Evolutionary conservation across 2,113 vertebrate genomes (phyloP), one percentile per base, ranked within the genome.

Genomic region (Entelurus aequoreus): DNA sequence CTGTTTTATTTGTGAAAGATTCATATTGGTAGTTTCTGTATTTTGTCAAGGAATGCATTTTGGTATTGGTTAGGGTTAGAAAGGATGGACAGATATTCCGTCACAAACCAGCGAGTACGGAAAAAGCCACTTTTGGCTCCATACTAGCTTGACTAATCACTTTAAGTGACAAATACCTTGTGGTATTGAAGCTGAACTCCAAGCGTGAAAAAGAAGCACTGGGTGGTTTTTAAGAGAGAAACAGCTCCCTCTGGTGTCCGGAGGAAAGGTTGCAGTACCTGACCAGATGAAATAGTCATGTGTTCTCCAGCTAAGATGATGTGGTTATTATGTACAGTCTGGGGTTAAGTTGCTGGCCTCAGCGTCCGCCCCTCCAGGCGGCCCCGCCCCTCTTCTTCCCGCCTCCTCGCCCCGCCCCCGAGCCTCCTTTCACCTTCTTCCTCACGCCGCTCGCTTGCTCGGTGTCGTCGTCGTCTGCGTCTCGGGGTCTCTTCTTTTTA

Each of bases 391-490:
- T 75, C 36, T 75, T 88, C 63, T 59, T 75, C 70, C 7, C 71
- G 15, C 71, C 66, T 37, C 78, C 66, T 57, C 64, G 28, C 15
- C 60, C 56, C 15, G 59, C 63, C 21, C 77, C 83, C 5, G 61
- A 16, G 3, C 95, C 95, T 62, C 96, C 96, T 60, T 80, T 88
- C 62, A 98, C 93, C 80, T 94, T 98, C 79, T 94, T 97, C 73
- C 95, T 91, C 69, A 98, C 93, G 1, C 95, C 95, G 0, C 91
- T 79, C 0, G 94, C 92, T 37, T 94, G 92, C 69, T 98, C 96
- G 0, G 89, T 91, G 46, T 99, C 96, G 1, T 77, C 90, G 0
- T 72, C 54, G 0, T 83, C 90, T 62, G 88, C 84, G 0, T 90
- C 86, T 2, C 72, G 87, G 0, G 86, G 71, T 6, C 93, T 87